Evolutionary conservation across 2,797 vertebrate species (phyloP).

Genomic region (Leuciscus waleckii): DNA sequence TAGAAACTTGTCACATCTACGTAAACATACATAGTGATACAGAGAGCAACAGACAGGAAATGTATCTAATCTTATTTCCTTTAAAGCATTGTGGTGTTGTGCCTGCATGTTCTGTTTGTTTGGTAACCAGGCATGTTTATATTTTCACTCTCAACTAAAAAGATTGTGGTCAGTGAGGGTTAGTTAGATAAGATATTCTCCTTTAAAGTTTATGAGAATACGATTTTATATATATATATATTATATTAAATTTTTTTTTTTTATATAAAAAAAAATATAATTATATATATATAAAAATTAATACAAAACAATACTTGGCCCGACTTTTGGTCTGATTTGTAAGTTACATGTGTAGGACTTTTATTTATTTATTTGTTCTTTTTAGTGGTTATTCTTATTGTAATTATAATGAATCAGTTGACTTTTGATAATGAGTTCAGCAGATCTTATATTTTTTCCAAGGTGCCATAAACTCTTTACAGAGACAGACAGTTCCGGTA

Average conservation of each 20-base stretch:
- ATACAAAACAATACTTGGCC: not conserved
- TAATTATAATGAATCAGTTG: not conserved
- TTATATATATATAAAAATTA: no score
- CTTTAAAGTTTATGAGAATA: not conserved
- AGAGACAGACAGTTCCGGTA: no score
- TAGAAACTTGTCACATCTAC: not conserved
- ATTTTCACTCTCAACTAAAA: not conserved
- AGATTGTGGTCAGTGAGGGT: not conserved
- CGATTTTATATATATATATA: no score
- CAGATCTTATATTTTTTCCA: not conserved
- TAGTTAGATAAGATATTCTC: not conserved
- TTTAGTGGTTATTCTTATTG: not conserved
- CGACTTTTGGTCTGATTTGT: not conserved
- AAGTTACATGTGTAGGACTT: no score
- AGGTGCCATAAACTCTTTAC: not conserved
- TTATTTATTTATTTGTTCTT: no score
- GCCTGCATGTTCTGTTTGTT: not conserved
- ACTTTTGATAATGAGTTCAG: not conserved
- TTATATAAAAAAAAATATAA: no score
- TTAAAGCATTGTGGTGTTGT: not conserved
- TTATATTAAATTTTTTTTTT: no score
- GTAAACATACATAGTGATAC: not conserved
- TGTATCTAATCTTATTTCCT: not conserved
- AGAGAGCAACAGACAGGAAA: not conserved
- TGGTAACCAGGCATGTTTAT: not conserved